Evolutionary conservation across 2,113 vertebrate genomes (phyloP), one percentile per base, ranked within the genome.

Genomic region (Zapus hudsonius): DNA sequence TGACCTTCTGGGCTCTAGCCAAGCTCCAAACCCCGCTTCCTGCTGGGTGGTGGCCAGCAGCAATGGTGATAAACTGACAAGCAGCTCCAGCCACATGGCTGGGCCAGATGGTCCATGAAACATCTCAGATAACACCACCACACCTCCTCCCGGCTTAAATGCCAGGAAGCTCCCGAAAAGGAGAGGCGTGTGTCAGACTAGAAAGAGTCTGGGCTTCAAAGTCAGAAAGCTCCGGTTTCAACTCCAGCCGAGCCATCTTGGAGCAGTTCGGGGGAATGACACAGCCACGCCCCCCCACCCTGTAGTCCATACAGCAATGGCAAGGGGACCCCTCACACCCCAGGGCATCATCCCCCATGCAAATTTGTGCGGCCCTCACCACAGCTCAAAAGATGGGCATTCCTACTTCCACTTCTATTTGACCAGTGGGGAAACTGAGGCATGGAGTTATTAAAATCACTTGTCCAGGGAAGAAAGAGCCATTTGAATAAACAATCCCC

Each of bases 171-270:
- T 67, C 79, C 83, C 40, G 42, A 42, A 78, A 59, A 63, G 84
- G 75, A 95, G 70, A 55, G 20, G 70, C 23, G 29, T 67, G 40
- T 86, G 70, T 92, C 83, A 93, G 82, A 73, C 79, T 80, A 83
- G 88, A 76, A 92, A 78, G n/a, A 3, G 12, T 42, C 31, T 75
- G 57, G 27, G 55, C 75, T 74, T 88, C 75, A 36, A 52, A 79
- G 84, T 59, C 80, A 66, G 75, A 55, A 90, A 80, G 59, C 31
- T n/a, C 47, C 16, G 52, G 79, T 8, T 36, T 33, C 42, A 87
- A 66, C 38, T 66, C 7, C 69, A 90, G 79, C 57, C 80, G 13
- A 22, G 57, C 57, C 73, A 38, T 63, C 88, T 89, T 78, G 13
- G 17, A 42, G 36, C 47, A 22, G 8, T 1, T 3, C 1, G 20